Base-by-base conservation (phyloP, 2,797 vertebrate species). In the Garrulus glandarius region DNA sequence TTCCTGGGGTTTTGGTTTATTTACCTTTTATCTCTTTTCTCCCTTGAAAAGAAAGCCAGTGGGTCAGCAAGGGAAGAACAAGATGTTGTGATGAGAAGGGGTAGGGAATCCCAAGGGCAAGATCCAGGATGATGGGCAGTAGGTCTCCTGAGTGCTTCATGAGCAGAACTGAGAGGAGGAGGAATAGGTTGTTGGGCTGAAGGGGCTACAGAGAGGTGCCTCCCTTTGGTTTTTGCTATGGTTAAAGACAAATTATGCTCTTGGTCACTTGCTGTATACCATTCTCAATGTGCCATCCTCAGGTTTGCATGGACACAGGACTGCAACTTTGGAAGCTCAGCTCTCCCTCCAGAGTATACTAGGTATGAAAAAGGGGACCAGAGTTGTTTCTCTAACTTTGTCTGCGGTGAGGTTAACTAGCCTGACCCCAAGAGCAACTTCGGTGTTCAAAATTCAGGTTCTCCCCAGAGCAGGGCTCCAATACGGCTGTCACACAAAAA, bases 141-240 rank as follows among this genome's bases (percentile, higher is more conserved):
- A 44, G 14, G 9, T 70, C 7, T 70, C 60, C n/a, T 10, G 29
- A 0, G 1, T 41, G 53, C 11, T 88, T 34, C 0, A 0, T 13
- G 17, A 87, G 24, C 36, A 57, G 18, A 87, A 37, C 11, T 13
- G 11, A 79, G 39, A 22, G 17, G 12, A 34, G 46, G 26, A 91
- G 1, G 1, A 88, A 69, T 0, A 18, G 20, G 32, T 7, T 47
- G 59, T 39, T 29, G 13, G 57, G 18, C 9, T 52, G 23, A 76
- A 69, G 9, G 5, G 24, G 21, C 52, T 77, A 24, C 2, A 1
- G 0, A 5, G 43, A 79, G 9, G 13, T 55, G 29, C 16, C 61
- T 91, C 57, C 30, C 57, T 84, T 68, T 64, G 60, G 22, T 22
- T 87, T 43, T 34, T 61, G 44, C 36, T 46, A 15, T 5, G 7